A percentile compares a stretch with the other conserved stretches of the same genome.
Evolutionary conservation across 30 jellyfish, hydroid and myxozoan genomes (phyloP).

Genomic region (Hydra vulgaris): DNA sequence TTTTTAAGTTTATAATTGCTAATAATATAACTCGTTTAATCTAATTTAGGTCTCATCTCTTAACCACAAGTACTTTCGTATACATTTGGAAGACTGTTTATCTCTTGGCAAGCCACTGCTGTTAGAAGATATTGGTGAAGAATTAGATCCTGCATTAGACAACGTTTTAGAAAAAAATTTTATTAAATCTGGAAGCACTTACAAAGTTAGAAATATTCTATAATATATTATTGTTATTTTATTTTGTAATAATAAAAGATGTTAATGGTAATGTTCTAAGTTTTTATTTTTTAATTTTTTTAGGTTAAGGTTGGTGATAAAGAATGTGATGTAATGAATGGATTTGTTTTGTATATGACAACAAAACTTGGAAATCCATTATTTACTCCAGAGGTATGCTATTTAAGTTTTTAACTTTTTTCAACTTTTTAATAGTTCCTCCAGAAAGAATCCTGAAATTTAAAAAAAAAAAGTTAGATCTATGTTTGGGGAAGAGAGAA

Average conservation of each 20-base stretch:
- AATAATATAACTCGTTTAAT: background rate
- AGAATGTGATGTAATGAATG: conserved; percentile 89
- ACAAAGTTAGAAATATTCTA: conserved; percentile 40
- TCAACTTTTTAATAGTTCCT: background rate
- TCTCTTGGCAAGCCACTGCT: conserved; percentile 86
- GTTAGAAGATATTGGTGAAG: conserved; percentile 88
- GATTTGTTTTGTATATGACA: conserved; percentile 71
- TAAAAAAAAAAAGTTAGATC: background rate
- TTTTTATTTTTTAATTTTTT: background rate
- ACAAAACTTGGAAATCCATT: conserved; percentile 91
- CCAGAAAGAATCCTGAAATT: background rate
- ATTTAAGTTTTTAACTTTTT: no score
- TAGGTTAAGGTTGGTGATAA: conserved; percentile 96
- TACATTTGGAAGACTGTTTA: conserved; percentile 76
- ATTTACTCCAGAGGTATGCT: conserved; percentile 82
- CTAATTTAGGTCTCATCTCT: conserved; percentile 49
- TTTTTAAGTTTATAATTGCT: no score
- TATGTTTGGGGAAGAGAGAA: background rate
- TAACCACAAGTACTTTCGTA: conserved; percentile 88
- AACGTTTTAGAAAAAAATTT: conserved; percentile 83
- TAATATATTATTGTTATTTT: background rate
- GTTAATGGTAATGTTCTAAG: background rate
- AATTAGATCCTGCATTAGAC: conserved; percentile 91
- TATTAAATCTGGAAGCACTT: conserved; percentile 79
- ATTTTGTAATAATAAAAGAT: background rate